phyloP scores from a whole-genome alignment of 2,888 invertebrate genomes.

The Synergus umbraculus region DNA sequence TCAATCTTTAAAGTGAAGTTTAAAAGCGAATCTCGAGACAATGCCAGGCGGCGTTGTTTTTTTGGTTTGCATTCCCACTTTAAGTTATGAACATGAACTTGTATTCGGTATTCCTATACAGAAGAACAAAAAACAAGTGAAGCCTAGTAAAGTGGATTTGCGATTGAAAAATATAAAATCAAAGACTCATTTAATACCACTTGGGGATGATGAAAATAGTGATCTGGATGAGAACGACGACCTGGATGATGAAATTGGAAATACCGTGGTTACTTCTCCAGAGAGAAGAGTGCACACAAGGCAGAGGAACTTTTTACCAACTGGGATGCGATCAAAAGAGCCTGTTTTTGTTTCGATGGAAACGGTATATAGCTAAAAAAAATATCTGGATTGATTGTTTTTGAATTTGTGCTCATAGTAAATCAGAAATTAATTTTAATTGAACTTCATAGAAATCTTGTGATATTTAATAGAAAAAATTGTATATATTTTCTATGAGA shows the following conservation, averaged over 20 bases:
- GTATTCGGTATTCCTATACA: slow-evolving; percentile 77
- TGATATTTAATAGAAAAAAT: not conserved
- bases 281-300: slow-evolving; percentile 39
- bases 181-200: slow-evolving; percentile 57
- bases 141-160: slow-evolving; percentile 64
- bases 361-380: slow-evolving; percentile 76
- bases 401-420: too few species aligned
- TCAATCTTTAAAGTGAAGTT: slow-evolving; percentile 20
- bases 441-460: not conserved
- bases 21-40: slow-evolving; percentile 30
- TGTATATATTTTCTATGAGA: not conserved
- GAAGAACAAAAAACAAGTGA: slow-evolving; percentile 59
- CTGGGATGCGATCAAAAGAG: slow-evolving; percentile 56
- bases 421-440: too few species aligned
- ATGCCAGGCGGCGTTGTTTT: slow-evolving; percentile 82
- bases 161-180: slow-evolving; percentile 65
- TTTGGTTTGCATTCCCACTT: slow-evolving; percentile 84
- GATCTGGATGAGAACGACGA: slow-evolving; percentile 49
- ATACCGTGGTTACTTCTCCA: slow-evolving; percentile 33
- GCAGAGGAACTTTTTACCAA: slow-evolving; percentile 44
- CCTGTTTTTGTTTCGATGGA: slow-evolving; percentile 83
- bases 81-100: slow-evolving; percentile 83
- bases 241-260: slow-evolving; percentile 42
- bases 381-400: too few species aligned
- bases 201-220: slow-evolving; percentile 60